Base-by-base conservation (phyloP, 2,888 invertebrate species). In the Mesochorus sp. region DNA sequence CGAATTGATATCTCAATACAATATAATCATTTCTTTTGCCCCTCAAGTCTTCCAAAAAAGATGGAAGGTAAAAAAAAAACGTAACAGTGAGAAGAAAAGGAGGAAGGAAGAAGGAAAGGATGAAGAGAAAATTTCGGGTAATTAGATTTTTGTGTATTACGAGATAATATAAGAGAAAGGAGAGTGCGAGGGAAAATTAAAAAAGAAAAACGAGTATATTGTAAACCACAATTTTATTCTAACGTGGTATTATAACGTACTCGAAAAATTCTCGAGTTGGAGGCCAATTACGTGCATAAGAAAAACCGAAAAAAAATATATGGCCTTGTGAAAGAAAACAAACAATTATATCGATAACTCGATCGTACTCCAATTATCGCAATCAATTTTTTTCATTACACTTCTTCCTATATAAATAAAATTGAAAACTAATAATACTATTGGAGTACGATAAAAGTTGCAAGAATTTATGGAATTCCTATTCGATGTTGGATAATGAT, bases 1-100 rank as follows among this genome's bases (percentile, higher is more conserved):
- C 19, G 24, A 71, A 31, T 73, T 39, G 26, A 14, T 68, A n/a
- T n/a, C n/a, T n/a, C 51, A 8, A 49, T 49, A 68, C 74, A 57
- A 73, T 51, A 78, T 61, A 62, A 74, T 74, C 53, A 59, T 73
- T 71, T 68, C 62, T 68, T 57, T 51, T 66, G 51, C 55, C 55
- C 59, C 67, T 68, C 17, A 37, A 74, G 77, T 77, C 77, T 77
- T 77, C 77, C 77, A 28, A 47, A 57, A 66, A 66, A 73, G 39
- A 66, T 1, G 14, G 19, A 21, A 47, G 24, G 17, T 59, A 17
- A 28, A 39, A 51, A 61, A 39, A 31, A 76, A 49, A 39, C 37
- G 14, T 10, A 31, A 51, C 26, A 17, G 12, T 19, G 31, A 10
- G 19, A 19, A 5, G 21, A 47, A 57, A 44, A 57, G 12, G n/a